phyloP scores from a whole-genome alignment of 92 coral and sea anemone species.

The Porites lobata region DNA sequence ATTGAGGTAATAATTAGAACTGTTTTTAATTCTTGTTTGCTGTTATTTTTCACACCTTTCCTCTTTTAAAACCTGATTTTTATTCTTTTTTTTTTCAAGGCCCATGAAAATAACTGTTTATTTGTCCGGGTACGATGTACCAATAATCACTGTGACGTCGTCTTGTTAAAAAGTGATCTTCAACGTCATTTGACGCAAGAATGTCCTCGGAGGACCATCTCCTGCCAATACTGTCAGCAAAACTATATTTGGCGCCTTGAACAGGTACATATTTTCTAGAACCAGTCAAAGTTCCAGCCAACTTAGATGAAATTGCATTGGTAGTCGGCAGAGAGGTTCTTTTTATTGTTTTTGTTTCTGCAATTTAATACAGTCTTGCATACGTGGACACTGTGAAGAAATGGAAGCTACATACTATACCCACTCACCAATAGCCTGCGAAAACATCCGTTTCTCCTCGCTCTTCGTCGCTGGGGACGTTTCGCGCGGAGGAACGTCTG shows the following conservation, averaged over 20 bases:
- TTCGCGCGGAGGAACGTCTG: no score
- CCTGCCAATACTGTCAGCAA: slow-evolving; percentile 8
- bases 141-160: not conserved
- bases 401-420: no score
- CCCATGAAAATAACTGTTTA: slow-evolving; percentile 3
- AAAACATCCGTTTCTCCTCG: no score
- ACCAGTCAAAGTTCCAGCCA: not conserved
- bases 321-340: no score
- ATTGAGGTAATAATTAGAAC: not conserved
- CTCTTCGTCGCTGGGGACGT: no score
- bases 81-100: not conserved
- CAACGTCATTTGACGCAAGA: slow-evolving; percentile 1
- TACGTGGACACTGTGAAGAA: no score
- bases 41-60: not conserved
- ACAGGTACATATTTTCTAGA: not conserved
- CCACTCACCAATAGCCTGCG: no score
- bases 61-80: not conserved
- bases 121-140: slow-evolving; percentile 16
- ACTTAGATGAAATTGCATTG: no score
- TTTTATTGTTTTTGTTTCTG: no score
- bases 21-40: no score
- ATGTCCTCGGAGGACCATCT: not conserved
- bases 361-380: no score
- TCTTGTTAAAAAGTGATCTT: not conserved
- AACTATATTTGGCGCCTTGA: slow-evolving; percentile 2